A percentile compares a stretch with the other conserved stretches of the same genome.
These are phyloP conservation scores for Calycopis cecrops DNA, from an alignment of 1,140 invertebrate genomes.

Conservation along the genomic window DNA sequence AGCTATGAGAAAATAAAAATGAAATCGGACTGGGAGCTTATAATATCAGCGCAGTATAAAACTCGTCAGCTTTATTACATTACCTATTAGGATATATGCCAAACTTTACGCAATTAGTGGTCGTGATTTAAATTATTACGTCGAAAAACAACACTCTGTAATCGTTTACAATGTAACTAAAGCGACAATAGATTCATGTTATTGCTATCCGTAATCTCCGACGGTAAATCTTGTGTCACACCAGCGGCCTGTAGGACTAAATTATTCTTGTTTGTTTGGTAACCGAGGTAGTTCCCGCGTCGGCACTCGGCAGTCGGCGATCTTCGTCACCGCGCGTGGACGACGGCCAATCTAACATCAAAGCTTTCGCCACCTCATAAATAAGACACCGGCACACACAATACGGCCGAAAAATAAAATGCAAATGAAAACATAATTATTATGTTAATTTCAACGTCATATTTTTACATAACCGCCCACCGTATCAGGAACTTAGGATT, in stretches of 20 bases:
- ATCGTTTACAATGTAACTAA: conserved; percentile 6
- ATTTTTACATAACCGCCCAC: neutral
- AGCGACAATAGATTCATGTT: neutral
- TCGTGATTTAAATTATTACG: no score
- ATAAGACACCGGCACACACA: conserved; percentile 45
- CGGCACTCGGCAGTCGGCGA: conserved; percentile 20
- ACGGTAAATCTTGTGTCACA: conserved; percentile 25
- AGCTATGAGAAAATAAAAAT: no score
- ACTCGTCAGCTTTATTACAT: no score
- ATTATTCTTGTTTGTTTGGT: conserved; percentile 35
- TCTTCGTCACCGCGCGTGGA: conserved; percentile 41
- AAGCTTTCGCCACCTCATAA: conserved; percentile 65
- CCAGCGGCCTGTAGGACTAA: conserved; percentile 22
- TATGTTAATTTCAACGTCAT: conserved; percentile 22
- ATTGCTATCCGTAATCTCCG: neutral
- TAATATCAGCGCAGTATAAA: no score
- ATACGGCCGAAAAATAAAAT: conserved; percentile 17
- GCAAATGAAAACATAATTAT: conserved; percentile 5
- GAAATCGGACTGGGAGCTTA: no score
- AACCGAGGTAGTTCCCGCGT: conserved; percentile 33
- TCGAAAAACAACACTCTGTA: conserved; percentile 1
- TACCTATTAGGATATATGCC: no score
- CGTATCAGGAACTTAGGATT: no score
- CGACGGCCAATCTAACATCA: conserved; percentile 58
- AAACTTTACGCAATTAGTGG: no score